Base-by-base conservation (phyloP, 2,888 invertebrate species). In the Lepidonotus clava region DNA sequence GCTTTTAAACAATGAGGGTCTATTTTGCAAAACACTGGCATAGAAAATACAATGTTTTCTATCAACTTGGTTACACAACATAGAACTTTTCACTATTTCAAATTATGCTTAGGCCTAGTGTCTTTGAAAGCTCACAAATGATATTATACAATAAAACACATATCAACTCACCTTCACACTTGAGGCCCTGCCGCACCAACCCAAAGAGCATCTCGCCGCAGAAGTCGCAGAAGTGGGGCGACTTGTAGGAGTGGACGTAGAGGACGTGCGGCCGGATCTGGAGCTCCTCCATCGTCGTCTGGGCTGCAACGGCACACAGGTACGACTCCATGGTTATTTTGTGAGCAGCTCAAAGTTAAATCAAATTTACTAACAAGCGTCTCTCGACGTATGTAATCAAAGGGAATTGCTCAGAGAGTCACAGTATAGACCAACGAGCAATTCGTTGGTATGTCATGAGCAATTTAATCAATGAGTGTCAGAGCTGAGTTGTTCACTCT, bases 171-270 rank as follows among this genome's bases (percentile, higher is more conserved):
- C 98, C 99, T 96, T 99, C 98, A 95, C 99, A 99, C 95, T 99
- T 99, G 91, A 99, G 96, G 89, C 99, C 99, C 95, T 99, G 99
- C 86, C 98, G 96, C 89, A 99, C 98, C 90, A 99, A 96, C 2
- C 99, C 99, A 95, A 99, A 99, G 46, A 99, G 96, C 98, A 99
- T 98, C 95, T 99, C 99, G 53, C 99, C 99, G 95, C 99, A 99
- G 95, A 98, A 99, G 96, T 99, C 99, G 95, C 99, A 99, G 96
- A 99, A 99, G 89, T 99, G 99, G 88, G 99, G 99, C 90, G 98
- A 97, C 95, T 98, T 99, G 95, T 99, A 99, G 38, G 99, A 99
- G 95, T 99, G 99, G 90, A 99, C 98, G 91, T 97, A 96, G 87
- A 99, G 96, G 90, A 97, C 96, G 95, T 99, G 99, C 86, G 99